phyloP scores from a whole-genome alignment of 2,888 invertebrate genomes.

The Conops quadrifasciatus region DNA sequence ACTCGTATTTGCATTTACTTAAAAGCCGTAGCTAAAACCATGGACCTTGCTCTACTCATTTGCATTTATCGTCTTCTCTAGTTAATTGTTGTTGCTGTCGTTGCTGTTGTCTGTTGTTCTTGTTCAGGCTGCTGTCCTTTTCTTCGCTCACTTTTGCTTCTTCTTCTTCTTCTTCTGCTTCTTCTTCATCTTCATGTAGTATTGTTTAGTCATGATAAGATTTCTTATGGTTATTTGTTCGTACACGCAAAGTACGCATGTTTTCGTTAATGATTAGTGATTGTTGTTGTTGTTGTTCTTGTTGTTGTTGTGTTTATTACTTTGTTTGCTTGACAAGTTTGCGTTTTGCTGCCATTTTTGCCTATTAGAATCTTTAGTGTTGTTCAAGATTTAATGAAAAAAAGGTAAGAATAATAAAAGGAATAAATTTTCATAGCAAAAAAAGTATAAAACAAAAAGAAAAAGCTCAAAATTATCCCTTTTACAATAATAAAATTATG shows the following conservation, averaged over 20 bases:
- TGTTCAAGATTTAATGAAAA: neutral
- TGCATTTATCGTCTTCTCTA: too few species aligned
- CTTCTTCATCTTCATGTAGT: neutral
- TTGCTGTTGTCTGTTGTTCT: neutral
- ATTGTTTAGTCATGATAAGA: neutral
- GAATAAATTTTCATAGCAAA: neutral
- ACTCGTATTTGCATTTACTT: too few species aligned
- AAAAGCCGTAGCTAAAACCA: too few species aligned
- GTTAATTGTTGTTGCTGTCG: too few species aligned
- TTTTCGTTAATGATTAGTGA: slow-evolving; percentile 44
- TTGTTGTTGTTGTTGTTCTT: slow-evolving; percentile 4
- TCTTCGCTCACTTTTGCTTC: neutral
- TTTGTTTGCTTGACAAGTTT: neutral
- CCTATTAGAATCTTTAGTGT: neutral
- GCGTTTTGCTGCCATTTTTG: too few species aligned
- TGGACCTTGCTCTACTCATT: too few species aligned
- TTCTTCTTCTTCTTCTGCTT: neutral
- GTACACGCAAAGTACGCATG: slow-evolving; percentile 56
- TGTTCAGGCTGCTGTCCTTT: neutral
- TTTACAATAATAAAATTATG: too few species aligned
- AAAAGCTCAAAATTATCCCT: too few species aligned
- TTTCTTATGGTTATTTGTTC: slow-evolving; percentile 48
- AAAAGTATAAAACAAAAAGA: neutral
- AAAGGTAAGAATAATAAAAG: neutral
- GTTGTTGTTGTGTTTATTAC: neutral